Conservation (phyloP, 2,113 vertebrate genomes). For the Panurus biarmicus region DNA sequence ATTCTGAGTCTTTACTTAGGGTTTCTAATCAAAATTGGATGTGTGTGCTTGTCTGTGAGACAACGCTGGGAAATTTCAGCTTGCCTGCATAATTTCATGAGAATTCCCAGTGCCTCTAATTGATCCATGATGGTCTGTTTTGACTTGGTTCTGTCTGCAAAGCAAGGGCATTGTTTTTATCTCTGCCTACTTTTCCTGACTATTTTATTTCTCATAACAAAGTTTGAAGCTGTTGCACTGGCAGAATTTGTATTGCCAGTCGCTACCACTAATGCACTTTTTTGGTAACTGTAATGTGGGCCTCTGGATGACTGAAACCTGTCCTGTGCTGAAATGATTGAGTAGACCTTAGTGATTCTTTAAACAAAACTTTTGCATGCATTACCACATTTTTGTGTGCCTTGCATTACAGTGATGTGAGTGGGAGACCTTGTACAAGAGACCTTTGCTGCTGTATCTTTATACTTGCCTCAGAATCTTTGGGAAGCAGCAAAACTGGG, state of each 20-base stretch:
- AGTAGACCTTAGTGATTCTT: neutral
- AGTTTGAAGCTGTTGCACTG: neutral
- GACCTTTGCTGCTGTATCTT: neutral
- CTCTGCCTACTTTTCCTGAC: neutral
- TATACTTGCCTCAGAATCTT: neutral
- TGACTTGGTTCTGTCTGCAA: neutral
- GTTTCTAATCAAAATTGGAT: conserved; percentile 44
- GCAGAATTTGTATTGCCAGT: neutral
- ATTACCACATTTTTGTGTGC: neutral
- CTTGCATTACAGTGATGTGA: neutral
- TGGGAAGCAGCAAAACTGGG: neutral
- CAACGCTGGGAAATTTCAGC: conserved; percentile 27
- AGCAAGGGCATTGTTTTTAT: neutral
- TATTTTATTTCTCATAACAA: neutral
- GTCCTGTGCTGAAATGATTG: neutral
- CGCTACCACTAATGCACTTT: neutral
- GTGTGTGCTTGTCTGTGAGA: neutral
- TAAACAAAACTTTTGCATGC: neutral
- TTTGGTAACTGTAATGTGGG: neutral
- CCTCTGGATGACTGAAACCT: neutral
- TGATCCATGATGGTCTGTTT: conserved; percentile 39
- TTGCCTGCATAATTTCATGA: neutral
- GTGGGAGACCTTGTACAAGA: neutral
- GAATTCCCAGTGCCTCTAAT: conserved; percentile 43
- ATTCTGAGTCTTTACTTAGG: neutral